Evolutionary conservation across 2,888 invertebrate species (phyloP), one percentile per base, ranked within the genome.

Genomic region (Campopleginae sp.): DNA sequence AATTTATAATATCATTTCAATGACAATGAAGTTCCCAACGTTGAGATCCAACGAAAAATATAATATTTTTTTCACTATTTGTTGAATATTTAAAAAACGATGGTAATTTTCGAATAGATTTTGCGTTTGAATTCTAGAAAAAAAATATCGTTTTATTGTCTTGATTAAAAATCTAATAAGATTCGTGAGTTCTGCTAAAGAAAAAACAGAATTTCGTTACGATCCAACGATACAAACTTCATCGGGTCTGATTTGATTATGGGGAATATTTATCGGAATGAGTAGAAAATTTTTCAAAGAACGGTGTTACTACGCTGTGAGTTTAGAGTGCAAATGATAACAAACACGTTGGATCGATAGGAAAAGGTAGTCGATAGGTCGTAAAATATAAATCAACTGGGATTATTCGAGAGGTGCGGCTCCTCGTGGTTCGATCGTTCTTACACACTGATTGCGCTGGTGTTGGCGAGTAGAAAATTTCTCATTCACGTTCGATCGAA

Each of bases 401-500:
- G 82, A 74, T 82, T 80, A 81, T 80, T 79, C 66, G 63, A 51
- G 77, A 68, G 81, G 79, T 72, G 81, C 33, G 85, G 78, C 80
- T 66, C 38, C 48, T 48, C 44, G 44, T 46, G 44, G 63, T 17
- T 38, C 72, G 65, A 46, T 74, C 77, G 77, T 75, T 79, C 68
- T 78, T 48, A 38, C 10, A 79, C 78, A 78, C 74, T 82, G 81
- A 81, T 82, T 82, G 78, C 81, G 70, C 54, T 38, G 61, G 54
- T 23, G 68, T 65, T 14, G 76, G 79, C 79, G 79, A 82, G 82
- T 66, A 82, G 82, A 80, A 85, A 85, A 80, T 80, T 85, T 79
- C 38, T 82, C 75, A 76, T 82, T 78, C 61, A 63, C 48, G 79
- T 82, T 71, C 85, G 82, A 85, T 76, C 82, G 81, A 79, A 79